Evolutionary conservation across 2,797 vertebrate genomes (phyloP).

Genomic region (Malurus splendens): DNA sequence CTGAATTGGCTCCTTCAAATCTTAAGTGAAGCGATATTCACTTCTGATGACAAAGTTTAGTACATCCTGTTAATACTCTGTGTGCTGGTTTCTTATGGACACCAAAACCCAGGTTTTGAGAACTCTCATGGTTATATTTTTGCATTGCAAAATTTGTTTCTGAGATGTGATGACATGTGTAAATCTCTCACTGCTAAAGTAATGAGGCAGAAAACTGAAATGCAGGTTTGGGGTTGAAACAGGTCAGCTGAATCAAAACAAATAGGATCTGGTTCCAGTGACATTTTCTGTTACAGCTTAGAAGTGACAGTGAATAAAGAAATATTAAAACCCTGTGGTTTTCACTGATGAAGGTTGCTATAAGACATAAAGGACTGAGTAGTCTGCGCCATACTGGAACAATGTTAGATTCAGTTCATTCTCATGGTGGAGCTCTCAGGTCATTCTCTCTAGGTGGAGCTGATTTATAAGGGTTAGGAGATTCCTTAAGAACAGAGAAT

Average conservation of each 20-base stretch:
- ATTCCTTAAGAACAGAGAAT: background rate
- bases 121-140: background rate
- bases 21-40: accelerated
- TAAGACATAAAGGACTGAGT: background rate
- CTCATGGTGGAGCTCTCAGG: too few relatives aligned
- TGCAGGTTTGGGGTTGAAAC: background rate
- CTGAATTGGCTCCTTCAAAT: background rate
- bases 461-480: background rate
- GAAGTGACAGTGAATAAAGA: background rate
- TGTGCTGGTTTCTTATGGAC: background rate
- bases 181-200: background rate
- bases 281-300: background rate
- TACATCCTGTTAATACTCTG: background rate
- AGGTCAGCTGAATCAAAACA: background rate
- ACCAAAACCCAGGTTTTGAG: background rate
- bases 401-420: background rate
- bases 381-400: background rate
- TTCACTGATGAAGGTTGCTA: background rate
- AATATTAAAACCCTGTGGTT: background rate
- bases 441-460: background rate
- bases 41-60: background rate
- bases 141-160: background rate
- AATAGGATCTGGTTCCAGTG: background rate
- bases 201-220: background rate
- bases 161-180: background rate